Evolutionary conservation across 2,113 vertebrate genomes (phyloP).

Genomic region (Crypturellus undulatus): DNA sequence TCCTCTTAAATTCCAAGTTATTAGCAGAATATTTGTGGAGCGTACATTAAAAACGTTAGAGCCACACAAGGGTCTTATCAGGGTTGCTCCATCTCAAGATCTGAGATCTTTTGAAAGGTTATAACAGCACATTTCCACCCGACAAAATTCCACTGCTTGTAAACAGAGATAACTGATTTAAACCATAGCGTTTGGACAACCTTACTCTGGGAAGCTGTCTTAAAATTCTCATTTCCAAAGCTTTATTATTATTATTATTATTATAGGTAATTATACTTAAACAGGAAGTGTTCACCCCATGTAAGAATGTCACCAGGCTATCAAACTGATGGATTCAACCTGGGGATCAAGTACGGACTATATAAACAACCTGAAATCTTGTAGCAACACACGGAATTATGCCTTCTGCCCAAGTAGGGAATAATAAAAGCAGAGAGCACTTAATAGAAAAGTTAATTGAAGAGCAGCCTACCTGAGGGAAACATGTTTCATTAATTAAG

Average conservation of each 20-base stretch:
- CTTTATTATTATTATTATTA: not conserved
- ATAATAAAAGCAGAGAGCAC: not conserved
- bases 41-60: not conserved
- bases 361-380: not conserved
- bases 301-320: not conserved
- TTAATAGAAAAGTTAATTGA: not conserved
- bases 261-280: not conserved
- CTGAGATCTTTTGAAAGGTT: not conserved
- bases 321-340: not conserved
- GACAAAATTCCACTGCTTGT: not conserved
- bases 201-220: not conserved
- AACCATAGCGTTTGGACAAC: not conserved
- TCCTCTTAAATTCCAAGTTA: not conserved
- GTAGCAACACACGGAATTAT: conserved; percentile 8
- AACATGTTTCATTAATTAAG: not conserved
- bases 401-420: not conserved
- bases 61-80: not conserved
- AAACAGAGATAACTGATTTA: not conserved
- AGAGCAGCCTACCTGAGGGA: not conserved
- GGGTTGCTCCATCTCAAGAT: not conserved
- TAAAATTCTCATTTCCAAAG: not conserved
- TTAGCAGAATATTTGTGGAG: not conserved
- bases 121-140: not conserved
- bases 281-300: not conserved
- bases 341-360: not conserved